A percentile compares a stretch with the other conserved stretches of the same genome.
phyloP scores from a whole-genome alignment of 2,888 invertebrate species.

The Sinotaia quadrata region DNA sequence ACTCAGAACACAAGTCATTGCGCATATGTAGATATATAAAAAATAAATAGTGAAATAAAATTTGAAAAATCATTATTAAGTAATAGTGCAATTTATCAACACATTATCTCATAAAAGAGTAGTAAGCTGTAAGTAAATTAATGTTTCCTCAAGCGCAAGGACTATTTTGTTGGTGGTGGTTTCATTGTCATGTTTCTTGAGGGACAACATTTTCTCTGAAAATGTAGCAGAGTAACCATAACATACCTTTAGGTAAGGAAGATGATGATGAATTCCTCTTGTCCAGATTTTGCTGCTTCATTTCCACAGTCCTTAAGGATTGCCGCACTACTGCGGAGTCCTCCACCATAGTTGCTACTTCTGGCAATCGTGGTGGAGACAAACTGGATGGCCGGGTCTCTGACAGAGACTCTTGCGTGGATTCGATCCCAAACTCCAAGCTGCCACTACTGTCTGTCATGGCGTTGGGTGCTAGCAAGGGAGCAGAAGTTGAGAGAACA shows the following conservation, averaged over 20 bases:
- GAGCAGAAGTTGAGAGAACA: not conserved
- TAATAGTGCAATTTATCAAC: too few relatives aligned
- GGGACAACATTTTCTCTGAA: not conserved
- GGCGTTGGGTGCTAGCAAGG: not conserved
- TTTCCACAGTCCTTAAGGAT: constrained; percentile 34
- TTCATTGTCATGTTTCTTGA: not conserved
- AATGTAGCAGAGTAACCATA: not conserved
- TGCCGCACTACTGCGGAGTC: constrained; percentile 20
- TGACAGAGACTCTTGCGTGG: not conserved
- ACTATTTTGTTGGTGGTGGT: too few relatives aligned
- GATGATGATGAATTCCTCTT: constrained; percentile 9
- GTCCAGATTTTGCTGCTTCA: constrained; percentile 32
- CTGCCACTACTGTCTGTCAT: constrained; percentile 31
- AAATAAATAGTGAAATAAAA: too few relatives aligned
- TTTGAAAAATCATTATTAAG: too few relatives aligned
- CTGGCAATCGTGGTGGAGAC: constrained; percentile 13
- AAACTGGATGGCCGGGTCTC: constrained; percentile 8
- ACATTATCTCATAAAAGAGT: too few relatives aligned
- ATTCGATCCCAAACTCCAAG: constrained; percentile 26
- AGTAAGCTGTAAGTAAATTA: too few relatives aligned
- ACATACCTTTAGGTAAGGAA: constrained; percentile 14
- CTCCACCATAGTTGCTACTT: not conserved
- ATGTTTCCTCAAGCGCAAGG: too few relatives aligned
- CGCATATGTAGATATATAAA: too few relatives aligned
- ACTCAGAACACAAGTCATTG: too few relatives aligned